Evolutionary conservation across 1,140 invertebrate genomes (phyloP).

Genomic region (Drosophila sp.): DNA sequence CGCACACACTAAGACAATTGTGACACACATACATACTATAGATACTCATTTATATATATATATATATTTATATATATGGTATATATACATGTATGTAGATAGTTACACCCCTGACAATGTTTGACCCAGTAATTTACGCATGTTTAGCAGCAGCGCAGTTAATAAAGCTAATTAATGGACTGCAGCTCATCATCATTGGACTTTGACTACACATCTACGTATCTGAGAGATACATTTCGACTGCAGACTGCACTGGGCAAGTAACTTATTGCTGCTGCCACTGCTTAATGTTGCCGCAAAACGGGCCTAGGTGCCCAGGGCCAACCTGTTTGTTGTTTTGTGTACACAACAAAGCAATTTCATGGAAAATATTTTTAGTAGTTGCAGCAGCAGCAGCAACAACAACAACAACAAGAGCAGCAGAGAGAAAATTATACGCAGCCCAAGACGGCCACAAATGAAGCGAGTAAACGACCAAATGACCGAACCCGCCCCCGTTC

Average conservation of each 20-base stretch:
- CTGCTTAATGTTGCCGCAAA: slow-evolving; percentile 14
- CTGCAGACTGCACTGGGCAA: slow-evolving; percentile 2
- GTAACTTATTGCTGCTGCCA: slow-evolving; percentile 9
- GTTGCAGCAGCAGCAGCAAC: slow-evolving; percentile 15
- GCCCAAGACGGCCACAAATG: slow-evolving; percentile 55
- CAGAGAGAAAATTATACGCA: slow-evolving; percentile 68
- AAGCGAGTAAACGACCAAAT: slow-evolving; percentile 53
- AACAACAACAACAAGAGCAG: slow-evolving; percentile 16
- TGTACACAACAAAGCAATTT: slow-evolving; percentile 77
- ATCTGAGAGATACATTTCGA: slow-evolving; percentile 34
- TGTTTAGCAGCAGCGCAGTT: slow-evolving; percentile 75
- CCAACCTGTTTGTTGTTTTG: slow-evolving; percentile 74
- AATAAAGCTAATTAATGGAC: slow-evolving; percentile 80
- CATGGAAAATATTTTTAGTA: slow-evolving; percentile 73
- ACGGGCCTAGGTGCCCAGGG: slow-evolving; percentile 45
- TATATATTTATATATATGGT: too few species aligned
- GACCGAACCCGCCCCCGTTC: slow-evolving; percentile 36
- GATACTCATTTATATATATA: too few species aligned
- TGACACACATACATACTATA: slow-evolving; percentile 26
- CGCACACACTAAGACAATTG: slow-evolving; percentile 35
- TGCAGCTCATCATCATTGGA: slow-evolving; percentile 38
- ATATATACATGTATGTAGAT: slow-evolving; percentile 5
- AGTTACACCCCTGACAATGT: slow-evolving; percentile 51
- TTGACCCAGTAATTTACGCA: slow-evolving; percentile 81
- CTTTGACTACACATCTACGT: slow-evolving; percentile 28